Conservation (phyloP, 2,888 invertebrate species). For the Slavum lentiscoides region DNA sequence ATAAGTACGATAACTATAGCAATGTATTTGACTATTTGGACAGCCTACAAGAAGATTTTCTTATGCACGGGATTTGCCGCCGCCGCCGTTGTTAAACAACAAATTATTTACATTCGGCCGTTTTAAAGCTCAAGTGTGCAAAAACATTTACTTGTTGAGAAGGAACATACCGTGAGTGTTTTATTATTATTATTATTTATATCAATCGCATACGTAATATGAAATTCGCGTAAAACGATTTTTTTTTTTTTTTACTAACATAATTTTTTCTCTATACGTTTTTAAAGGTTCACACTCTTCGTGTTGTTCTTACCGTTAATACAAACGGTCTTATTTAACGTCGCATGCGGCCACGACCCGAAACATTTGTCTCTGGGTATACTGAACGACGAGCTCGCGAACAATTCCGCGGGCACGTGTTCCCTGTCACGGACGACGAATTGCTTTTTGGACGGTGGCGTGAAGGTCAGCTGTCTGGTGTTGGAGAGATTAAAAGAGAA, state of each 20-base stretch:
- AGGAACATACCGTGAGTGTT: slow-evolving; percentile 57
- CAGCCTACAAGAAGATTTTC: slow-evolving; percentile 46
- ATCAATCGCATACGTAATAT: no score
- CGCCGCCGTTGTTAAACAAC: slow-evolving; percentile 40
- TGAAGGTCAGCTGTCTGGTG: slow-evolving; percentile 56
- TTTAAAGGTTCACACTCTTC: slow-evolving; percentile 60
- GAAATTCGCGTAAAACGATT: neutral
- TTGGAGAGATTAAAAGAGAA: slow-evolving; percentile 56
- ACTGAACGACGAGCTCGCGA: slow-evolving; percentile 60
- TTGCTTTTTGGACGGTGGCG: slow-evolving; percentile 55
- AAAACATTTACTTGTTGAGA: slow-evolving; percentile 57
- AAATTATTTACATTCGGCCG: slow-evolving; percentile 50
- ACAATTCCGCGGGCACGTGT: slow-evolving; percentile 55
- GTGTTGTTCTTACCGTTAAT: slow-evolving; percentile 62
- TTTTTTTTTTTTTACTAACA: neutral
- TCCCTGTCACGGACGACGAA: slow-evolving; percentile 46
- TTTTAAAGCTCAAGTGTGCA: slow-evolving; percentile 57
- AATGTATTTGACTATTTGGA: neutral
- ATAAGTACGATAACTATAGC: no score
- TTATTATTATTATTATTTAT: neutral
- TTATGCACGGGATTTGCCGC: slow-evolving; percentile 41
- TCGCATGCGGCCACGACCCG: slow-evolving; percentile 61
- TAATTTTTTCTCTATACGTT: neutral
- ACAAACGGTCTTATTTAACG: slow-evolving; percentile 62
- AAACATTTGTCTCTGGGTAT: slow-evolving; percentile 60